Percentiles rank a stretch among this genome's conserved stretches.
Conservation (phyloP, 2,888 invertebrate species). For the Epinotia nisella region DNA sequence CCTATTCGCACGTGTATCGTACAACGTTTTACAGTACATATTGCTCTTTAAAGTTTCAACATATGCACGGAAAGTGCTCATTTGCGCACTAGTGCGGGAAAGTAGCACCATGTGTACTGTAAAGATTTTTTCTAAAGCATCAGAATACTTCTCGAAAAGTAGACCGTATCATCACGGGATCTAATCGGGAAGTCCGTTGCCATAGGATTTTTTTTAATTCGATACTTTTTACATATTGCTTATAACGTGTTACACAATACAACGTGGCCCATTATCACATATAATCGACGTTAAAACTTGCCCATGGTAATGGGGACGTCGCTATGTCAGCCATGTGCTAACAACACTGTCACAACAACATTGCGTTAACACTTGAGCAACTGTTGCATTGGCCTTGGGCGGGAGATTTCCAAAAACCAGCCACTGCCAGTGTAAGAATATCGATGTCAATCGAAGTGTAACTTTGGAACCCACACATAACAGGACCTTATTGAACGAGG, state of each 20-base stretch:
- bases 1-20: too few species aligned
- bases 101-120: too few species aligned
- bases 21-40: too few species aligned
- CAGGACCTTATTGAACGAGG: neutral
- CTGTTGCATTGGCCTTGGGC: slow-evolving; percentile 24
- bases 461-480: neutral
- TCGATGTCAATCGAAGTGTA: neutral
- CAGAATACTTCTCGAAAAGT: too few species aligned
- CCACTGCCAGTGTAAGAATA: slow-evolving; percentile 4
- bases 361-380: neutral
- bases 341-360: slow-evolving; percentile 7
- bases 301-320: slow-evolving; percentile 13
- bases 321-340: neutral
- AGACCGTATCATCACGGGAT: too few species aligned
- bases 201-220: too few species aligned
- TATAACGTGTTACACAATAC: slow-evolving; percentile 5
- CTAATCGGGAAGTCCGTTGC: too few species aligned
- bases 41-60: too few species aligned
- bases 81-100: too few species aligned
- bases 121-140: too few species aligned
- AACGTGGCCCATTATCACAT: slow-evolving; percentile 10
- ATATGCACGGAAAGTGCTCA: too few species aligned
- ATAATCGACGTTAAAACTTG: neutral
- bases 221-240: neutral
- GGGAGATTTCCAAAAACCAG: slow-evolving; percentile 14